Conservation (phyloP, 2,113 vertebrate genomes). For the Grallaria varia region DNA sequence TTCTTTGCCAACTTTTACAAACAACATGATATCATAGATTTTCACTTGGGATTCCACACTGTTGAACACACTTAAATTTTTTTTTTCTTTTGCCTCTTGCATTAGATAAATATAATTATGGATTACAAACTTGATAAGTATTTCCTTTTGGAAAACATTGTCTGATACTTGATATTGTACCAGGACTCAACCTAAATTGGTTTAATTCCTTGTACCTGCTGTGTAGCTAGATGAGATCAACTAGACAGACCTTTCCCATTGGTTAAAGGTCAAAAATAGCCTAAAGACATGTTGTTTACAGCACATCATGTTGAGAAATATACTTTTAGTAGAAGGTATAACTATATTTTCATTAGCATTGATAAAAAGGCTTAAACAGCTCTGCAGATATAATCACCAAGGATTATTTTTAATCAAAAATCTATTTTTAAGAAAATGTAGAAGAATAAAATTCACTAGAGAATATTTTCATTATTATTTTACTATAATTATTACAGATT, state of each 20-base stretch:
- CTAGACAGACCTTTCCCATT: constrained; percentile 82
- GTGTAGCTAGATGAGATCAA: constrained; percentile 77
- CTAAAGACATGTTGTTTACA: constrained; percentile 65
- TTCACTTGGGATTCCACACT: constrained; percentile 20
- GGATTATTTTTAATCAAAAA: constrained; percentile 25
- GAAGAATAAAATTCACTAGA: neutral
- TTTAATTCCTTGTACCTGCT: constrained; percentile 67
- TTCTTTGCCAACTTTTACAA: constrained; percentile 49
- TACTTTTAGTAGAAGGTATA: constrained; percentile 36
- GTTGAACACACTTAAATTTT: neutral
- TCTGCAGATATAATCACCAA: neutral
- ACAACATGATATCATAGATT: constrained; percentile 1
- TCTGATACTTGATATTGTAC: constrained; percentile 30
- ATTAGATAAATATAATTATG: constrained; percentile 6
- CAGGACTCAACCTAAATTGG: constrained; percentile 46
- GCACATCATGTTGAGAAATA: constrained; percentile 66
- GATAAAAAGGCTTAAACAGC: neutral
- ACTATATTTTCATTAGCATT: constrained; percentile 32
- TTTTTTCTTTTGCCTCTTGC: neutral
- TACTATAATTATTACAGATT: neutral
- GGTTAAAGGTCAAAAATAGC: constrained; percentile 83
- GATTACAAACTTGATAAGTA: constrained; percentile 53
- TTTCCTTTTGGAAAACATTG: constrained; percentile 26
- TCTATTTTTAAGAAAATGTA: neutral
- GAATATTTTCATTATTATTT: constrained; percentile 20